A percentile compares a stretch with the other conserved stretches of the same genome.
phyloP scores from a whole-genome alignment of 1,140 invertebrate genomes.

The Meloidogyne floridensis region DNA sequence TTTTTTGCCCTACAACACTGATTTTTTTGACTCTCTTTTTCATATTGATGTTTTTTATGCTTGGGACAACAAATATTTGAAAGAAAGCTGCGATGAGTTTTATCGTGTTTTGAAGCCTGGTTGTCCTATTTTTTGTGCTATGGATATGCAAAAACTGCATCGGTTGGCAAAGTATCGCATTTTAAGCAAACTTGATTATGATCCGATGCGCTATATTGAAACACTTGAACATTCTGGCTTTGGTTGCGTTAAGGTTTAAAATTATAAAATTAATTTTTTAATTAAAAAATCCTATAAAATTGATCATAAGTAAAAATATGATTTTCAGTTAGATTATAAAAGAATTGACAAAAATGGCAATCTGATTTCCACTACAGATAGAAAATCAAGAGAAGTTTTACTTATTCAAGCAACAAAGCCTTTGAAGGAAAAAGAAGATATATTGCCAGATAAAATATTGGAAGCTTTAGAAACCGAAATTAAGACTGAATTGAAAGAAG shows the following conservation, averaged over 20 bases:
- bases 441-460: background rate
- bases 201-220: constrained; percentile 42
- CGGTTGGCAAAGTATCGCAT: constrained; percentile 31
- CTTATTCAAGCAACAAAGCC: constrained; percentile 38
- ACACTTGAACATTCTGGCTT: constrained; percentile 41
- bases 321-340: constrained; percentile 22
- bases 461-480: constrained; percentile 13
- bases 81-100: constrained; percentile 34
- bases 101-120: constrained; percentile 42
- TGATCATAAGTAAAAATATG: background rate
- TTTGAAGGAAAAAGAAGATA: background rate
- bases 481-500: constrained; percentile 23
- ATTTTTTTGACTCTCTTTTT: constrained; percentile 41
- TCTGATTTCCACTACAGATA: no score
- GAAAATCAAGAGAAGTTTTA: constrained; percentile 27
- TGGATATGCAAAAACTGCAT: constrained; percentile 46
- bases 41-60: constrained; percentile 53
- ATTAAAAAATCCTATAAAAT: no score
- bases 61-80: constrained; percentile 24
- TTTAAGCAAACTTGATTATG: constrained; percentile 28
- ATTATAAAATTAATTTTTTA: background rate
- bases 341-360: constrained; percentile 16
- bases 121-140: constrained; percentile 28
- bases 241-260: constrained; percentile 39
- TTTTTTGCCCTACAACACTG: constrained; percentile 41